phyloP scores from a whole-genome alignment of 2,888 invertebrate species.

The Argyresthia albistria region DNA sequence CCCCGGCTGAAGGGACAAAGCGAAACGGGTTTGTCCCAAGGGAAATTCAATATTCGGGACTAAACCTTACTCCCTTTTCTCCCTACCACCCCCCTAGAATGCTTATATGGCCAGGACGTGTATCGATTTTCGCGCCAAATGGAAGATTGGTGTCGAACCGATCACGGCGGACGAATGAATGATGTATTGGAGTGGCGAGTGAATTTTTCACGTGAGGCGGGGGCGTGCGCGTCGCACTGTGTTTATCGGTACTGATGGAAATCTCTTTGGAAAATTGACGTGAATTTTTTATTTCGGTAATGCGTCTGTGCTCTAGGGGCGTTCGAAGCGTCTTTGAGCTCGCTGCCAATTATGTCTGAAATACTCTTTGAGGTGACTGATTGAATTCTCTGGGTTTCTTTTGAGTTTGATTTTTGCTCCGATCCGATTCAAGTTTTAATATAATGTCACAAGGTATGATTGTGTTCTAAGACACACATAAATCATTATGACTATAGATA shows the following conservation, averaged over 20 bases:
- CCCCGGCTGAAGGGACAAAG: constrained; percentile 70
- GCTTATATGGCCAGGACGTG: constrained; percentile 73
- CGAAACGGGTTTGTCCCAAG: constrained; percentile 74
- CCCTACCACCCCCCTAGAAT: constrained; percentile 68
- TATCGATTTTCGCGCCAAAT: constrained; percentile 73
- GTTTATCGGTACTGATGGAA: constrained; percentile 54
- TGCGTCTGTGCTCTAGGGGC: constrained; percentile 33
- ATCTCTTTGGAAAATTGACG: constrained; percentile 48
- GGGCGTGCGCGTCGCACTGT: constrained; percentile 10
- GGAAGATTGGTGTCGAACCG: constrained; percentile 72
- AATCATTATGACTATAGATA: no score
- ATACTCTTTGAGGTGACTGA: constrained; percentile 54
- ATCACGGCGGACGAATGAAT: constrained; percentile 68
- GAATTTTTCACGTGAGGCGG: constrained; percentile 45
- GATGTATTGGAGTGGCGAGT: constrained; percentile 66
- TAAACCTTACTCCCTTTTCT: constrained; percentile 72
- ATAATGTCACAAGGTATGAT: no score
- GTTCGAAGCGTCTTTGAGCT: constrained; percentile 27
- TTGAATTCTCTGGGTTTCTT: constrained; percentile 42
- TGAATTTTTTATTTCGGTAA: constrained; percentile 65
- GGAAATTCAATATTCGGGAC: constrained; percentile 75
- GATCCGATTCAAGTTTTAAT: not conserved
- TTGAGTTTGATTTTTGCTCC: constrained; percentile 13
- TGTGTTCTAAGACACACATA: no score
- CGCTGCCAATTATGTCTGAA: constrained; percentile 46